phyloP scores from a whole-genome alignment of 2,113 vertebrate genomes.

The Tyrannus savana region DNA sequence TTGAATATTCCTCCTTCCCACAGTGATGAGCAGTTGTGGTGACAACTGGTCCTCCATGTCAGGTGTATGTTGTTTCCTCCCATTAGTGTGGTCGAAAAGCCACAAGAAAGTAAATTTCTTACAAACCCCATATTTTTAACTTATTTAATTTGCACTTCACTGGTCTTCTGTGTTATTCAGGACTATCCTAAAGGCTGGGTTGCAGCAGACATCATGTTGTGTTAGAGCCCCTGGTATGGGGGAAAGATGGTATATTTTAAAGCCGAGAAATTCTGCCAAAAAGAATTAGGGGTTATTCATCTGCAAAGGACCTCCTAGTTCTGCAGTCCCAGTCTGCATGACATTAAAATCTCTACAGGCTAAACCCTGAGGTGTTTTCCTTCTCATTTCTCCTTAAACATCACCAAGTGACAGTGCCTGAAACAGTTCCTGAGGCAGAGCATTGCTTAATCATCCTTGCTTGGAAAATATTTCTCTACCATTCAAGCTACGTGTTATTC shows the following conservation, averaged over 20 bases:
- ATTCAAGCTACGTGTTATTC: neutral
- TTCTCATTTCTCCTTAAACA: neutral
- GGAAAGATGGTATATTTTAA: neutral
- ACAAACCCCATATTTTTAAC: neutral
- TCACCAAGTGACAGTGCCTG: neutral
- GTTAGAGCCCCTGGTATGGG: neutral
- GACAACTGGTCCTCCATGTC: neutral
- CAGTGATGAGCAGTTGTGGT: neutral
- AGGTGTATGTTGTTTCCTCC: neutral
- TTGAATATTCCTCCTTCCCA: neutral
- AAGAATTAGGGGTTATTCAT: neutral
- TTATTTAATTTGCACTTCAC: neutral
- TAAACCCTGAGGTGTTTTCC: neutral
- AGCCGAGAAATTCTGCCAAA: neutral
- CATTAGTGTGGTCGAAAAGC: neutral
- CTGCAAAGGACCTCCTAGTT: neutral
- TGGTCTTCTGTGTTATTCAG: neutral
- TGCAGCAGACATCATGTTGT: neutral
- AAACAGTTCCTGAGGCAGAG: neutral
- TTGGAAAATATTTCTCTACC: neutral
- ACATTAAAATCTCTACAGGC: neutral
- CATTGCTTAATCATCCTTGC: neutral
- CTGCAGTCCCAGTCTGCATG: neutral
- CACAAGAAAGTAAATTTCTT: neutral
- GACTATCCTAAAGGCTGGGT: neutral